Conservation (phyloP, 2,888 invertebrate genomes). For the Homarus gammarus region DNA sequence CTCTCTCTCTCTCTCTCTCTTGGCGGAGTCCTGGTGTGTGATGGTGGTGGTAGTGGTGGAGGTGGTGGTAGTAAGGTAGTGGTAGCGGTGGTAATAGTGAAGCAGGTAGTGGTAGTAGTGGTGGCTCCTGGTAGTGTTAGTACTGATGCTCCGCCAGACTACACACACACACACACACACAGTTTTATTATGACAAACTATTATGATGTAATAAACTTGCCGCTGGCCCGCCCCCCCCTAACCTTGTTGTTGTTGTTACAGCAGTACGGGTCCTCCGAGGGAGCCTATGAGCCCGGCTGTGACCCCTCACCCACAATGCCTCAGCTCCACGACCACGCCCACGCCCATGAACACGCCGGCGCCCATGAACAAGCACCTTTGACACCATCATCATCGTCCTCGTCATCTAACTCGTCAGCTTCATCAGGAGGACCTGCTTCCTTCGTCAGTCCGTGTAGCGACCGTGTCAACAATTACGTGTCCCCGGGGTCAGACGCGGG, state of each 20-base stretch:
- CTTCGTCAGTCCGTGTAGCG: constrained; percentile 62
- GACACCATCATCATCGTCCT: constrained; percentile 62
- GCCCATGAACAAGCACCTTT: constrained; percentile 65
- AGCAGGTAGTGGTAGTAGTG: too few relatives aligned
- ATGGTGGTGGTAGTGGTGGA: background rate
- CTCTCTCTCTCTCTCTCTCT: constrained; percentile 2
- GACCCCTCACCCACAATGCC: constrained; percentile 70
- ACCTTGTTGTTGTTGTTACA: constrained; percentile 27
- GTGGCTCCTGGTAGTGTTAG: too few relatives aligned
- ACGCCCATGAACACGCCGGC: constrained; percentile 54
- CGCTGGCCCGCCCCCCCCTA: too few relatives aligned
- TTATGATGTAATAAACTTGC: too few relatives aligned
- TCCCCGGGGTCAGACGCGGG: constrained; percentile 63
- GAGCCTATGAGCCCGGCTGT: constrained; percentile 67
- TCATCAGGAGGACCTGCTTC: constrained; percentile 41
- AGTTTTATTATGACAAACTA: too few relatives aligned
- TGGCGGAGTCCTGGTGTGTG: too few relatives aligned
- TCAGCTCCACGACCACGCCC: constrained; percentile 70
- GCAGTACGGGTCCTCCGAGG: constrained; percentile 68
- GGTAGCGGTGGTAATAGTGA: too few relatives aligned
- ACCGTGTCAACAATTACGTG: constrained; percentile 50
- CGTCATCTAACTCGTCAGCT: constrained; percentile 41
- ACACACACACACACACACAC: too few relatives aligned
- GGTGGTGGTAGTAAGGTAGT: too few relatives aligned
- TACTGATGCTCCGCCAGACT: too few relatives aligned